Conservation (phyloP, 1,140 invertebrate genomes). For the Magallana gigas region DNA sequence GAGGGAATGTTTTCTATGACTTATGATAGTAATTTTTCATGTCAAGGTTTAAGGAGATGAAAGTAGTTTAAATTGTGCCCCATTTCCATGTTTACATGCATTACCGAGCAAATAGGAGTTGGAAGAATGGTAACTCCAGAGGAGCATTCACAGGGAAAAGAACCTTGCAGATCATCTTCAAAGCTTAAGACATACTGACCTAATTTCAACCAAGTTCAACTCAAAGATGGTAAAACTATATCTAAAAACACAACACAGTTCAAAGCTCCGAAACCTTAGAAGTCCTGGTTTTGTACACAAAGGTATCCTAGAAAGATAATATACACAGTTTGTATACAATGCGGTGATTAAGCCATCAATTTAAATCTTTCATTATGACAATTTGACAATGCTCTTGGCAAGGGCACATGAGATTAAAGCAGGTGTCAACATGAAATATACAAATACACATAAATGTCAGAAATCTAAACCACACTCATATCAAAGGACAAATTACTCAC, state of each 20-base stretch:
- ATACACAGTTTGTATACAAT: background rate
- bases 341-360: background rate
- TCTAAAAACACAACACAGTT: background rate
- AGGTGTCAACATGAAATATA: conserved; percentile 33
- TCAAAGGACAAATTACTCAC: background rate
- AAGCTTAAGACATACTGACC: background rate
- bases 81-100: background rate
- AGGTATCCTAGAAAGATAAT: background rate
- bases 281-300: background rate
- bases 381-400: conserved; percentile 18
- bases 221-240: background rate
- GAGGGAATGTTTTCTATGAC: background rate
- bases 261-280: background rate
- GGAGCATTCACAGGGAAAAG: too few species aligned
- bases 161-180: background rate
- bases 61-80: background rate
- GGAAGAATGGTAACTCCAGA: background rate
- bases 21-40: conserved; percentile 35
- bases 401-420: background rate
- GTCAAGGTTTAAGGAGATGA: background rate
- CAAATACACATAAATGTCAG: conserved; percentile 19
- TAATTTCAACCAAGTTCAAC: background rate
- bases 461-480: background rate
- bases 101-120: background rate
- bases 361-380: conserved; percentile 28